Evolutionary conservation across 2,797 vertebrate species (phyloP).

Genomic region (Sebastes variabilis): DNA sequence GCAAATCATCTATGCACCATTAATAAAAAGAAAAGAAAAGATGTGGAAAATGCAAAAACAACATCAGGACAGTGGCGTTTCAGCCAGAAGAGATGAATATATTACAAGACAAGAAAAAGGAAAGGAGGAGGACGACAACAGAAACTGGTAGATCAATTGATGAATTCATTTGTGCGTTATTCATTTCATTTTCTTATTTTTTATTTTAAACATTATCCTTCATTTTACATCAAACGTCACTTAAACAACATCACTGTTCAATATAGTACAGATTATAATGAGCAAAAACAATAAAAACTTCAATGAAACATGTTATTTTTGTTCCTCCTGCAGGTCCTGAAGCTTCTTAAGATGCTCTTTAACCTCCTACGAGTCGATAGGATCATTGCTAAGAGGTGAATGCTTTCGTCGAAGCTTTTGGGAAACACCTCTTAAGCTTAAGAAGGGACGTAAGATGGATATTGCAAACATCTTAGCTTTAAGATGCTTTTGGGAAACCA

Average conservation of each 20-base stretch:
- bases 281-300: neutral
- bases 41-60: neutral
- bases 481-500: too few species aligned
- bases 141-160: neutral
- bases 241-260: neutral
- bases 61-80: too few species aligned
- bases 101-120: neutral
- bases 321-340: too few species aligned
- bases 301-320: too few species aligned
- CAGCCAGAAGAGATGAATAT: neutral
- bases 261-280: neutral
- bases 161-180: neutral
- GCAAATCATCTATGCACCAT: too few species aligned
- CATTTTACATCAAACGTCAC: neutral
- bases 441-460: too few species aligned
- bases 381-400: too few species aligned
- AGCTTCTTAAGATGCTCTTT: neutral
- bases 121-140: neutral
- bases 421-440: too few species aligned
- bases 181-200: neutral
- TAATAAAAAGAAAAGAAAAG: neutral
- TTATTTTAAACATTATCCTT: neutral
- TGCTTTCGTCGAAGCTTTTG: too few species aligned
- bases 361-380: neutral
- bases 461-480: too few species aligned